Base-by-base conservation (phyloP, 2,113 vertebrate species). In the Epinephelus cyanopodus region DNA sequence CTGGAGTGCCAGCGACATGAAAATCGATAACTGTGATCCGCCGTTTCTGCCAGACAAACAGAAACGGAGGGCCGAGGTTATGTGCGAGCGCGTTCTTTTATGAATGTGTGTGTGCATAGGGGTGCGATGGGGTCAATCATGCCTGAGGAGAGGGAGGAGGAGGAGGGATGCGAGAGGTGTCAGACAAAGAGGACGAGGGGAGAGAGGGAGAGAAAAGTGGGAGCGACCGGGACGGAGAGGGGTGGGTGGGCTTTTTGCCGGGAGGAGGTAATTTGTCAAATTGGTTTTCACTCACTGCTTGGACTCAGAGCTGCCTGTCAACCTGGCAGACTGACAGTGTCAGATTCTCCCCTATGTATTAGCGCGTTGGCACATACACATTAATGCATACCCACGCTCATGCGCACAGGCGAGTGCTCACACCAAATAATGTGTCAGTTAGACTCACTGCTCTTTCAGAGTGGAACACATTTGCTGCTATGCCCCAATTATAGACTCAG, bases 21-120 rank as follows among this genome's bases (percentile, higher is more conserved):
- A 94, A 96, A 97, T 98, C 97, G 81, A 97, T 98, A 97, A 92
- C 90, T 90, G 92, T 91, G 95, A 95, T 95, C 93, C 92, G 90
- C 91, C 89, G 19, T 96, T 98, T 97, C 93, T 96, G 96, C 97
- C 95, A 92, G 95, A 95, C 97, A 97, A 96, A 97, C 96, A 96
- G 88, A 94, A 94, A 94, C 79, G 47, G 82, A 81, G 81, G 83
- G 87, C 78, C 12, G 63, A 73, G 86, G 86, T 95, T 94, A 93
- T 75, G 95, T 92, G 94, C 94, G 85, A 60, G 92, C 39, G 18
- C 5, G 64, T 23, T 63, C 58, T 77, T 79, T 85, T 88, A 71
- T 73, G 85, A 87, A 63, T 60, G 81, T 60, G 75, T 81, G 71
- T 50, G 82, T 56, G 69, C 64, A 5, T 19, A 1, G 48, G 78